Conservation (phyloP, 1,140 invertebrate species). For the Drosophila pandora region DNA sequence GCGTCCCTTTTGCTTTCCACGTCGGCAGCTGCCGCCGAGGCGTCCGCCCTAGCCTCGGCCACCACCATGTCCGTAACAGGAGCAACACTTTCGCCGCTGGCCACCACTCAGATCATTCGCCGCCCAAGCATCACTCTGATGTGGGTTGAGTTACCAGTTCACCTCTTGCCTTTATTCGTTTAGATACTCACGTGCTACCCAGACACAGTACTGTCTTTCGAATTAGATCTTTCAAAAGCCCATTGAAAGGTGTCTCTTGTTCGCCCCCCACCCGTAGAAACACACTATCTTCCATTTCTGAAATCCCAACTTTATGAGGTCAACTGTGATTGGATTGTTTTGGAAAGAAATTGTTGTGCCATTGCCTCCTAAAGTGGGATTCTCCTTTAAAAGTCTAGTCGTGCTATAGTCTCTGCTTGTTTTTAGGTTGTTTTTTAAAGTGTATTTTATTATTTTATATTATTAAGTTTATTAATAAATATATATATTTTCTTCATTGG, state of each 20-base stretch:
- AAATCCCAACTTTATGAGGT: background rate
- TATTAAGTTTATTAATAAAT: too few species aligned
- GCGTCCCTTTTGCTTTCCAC: slow-evolving; percentile 76
- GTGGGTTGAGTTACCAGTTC: slow-evolving; percentile 63
- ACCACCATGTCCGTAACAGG: slow-evolving; percentile 61
- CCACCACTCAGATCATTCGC: slow-evolving; percentile 80
- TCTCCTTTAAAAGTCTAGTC: background rate
- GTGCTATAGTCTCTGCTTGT: background rate
- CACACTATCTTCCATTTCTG: background rate
- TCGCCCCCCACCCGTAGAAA: background rate
- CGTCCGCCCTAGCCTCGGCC: slow-evolving; percentile 60
- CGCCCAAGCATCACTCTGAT: slow-evolving; percentile 83
- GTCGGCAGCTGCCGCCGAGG: slow-evolving; percentile 71
- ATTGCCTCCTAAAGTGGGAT: background rate
- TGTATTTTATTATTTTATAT: background rate
- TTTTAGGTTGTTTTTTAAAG: background rate
- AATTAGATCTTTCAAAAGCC: background rate
- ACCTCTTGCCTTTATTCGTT: slow-evolving; percentile 8
- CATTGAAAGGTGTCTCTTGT: background rate
- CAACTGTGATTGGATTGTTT: background rate
- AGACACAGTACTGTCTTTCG: background rate
- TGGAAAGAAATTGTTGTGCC: background rate
- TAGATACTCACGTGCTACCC: slow-evolving; percentile 14
- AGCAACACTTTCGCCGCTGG: slow-evolving; percentile 78
- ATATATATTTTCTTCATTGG: too few species aligned